Conservation (phyloP, 2,888 invertebrate genomes). For the Clusia tigrina region DNA sequence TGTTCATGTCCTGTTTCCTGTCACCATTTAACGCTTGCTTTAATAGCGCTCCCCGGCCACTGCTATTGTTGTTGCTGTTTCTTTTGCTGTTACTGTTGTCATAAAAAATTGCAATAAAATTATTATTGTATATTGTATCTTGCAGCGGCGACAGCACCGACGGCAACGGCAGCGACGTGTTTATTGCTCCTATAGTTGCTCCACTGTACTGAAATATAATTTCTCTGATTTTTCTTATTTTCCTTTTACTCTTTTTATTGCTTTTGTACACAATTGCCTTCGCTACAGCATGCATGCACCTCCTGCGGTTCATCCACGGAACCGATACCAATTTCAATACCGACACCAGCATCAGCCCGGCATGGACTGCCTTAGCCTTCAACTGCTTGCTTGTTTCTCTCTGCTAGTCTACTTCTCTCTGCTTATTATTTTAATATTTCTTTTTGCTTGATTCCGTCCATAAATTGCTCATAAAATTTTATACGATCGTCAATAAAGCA, state of each 20-base stretch:
- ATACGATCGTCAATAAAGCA: slow-evolving; percentile 45
- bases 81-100: no score
- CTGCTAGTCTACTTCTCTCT: slow-evolving; percentile 19
- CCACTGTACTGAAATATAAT: background rate
- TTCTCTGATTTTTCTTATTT: background rate
- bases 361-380: background rate
- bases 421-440: background rate
- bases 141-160: background rate
- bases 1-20: slow-evolving; percentile 1
- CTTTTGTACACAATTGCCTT: background rate
- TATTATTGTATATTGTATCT: background rate
- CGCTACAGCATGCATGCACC: background rate
- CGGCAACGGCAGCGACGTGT: background rate
- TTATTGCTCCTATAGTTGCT: slow-evolving; percentile 2
- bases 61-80: no score
- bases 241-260: background rate
- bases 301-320: background rate
- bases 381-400: background rate
- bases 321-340: no score
- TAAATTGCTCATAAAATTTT: slow-evolving; percentile 49
- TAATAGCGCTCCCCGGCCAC: background rate
- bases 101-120: background rate
- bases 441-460: slow-evolving; percentile 9
- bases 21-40: background rate
- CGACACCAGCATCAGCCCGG: background rate